A percentile compares a stretch with the other conserved stretches of the same genome.
Evolutionary conservation across 2,888 invertebrate species (phyloP).

Genomic region (Idaea dimidiata): DNA sequence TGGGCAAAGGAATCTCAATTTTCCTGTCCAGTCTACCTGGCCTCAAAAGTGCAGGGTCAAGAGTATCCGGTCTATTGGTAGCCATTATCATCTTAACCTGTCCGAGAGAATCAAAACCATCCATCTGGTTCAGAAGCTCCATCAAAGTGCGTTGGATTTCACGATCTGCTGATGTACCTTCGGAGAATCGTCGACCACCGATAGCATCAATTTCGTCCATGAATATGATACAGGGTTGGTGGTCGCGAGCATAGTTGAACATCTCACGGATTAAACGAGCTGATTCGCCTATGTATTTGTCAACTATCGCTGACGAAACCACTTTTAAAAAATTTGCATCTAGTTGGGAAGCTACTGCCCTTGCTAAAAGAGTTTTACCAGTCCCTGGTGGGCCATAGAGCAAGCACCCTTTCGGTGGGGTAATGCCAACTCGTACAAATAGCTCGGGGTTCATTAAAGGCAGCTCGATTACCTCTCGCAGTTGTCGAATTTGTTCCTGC

Average conservation of each 20-base stretch:
- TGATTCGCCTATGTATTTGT: constrained; percentile 99
- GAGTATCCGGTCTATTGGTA: constrained; percentile 98
- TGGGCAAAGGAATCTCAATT: constrained; percentile 99
- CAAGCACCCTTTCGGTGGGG: constrained; percentile 99
- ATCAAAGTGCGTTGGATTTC: constrained; percentile 99
- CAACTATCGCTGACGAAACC: constrained; percentile 99
- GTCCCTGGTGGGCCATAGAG: constrained; percentile 98
- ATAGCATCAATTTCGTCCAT: constrained; percentile 99
- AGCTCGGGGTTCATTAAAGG: constrained; percentile 98
- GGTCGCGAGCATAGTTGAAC: constrained; percentile 99
- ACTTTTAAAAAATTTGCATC: constrained; percentile 99
- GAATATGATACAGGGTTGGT: constrained; percentile 99
- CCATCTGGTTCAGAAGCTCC: constrained; percentile 99
- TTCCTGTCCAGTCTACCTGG: constrained; percentile 98
- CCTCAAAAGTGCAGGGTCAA: constrained; percentile 97
- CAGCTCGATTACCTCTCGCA: constrained; percentile 98
- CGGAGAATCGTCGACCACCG: constrained; percentile 97
- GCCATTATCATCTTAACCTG: constrained; percentile 99
- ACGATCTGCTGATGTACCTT: constrained; percentile 99
- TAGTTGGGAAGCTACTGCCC: constrained; percentile 99
- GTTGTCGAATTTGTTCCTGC: constrained; percentile 97
- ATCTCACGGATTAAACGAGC: constrained; percentile 99
- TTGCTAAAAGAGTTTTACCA: constrained; percentile 97
- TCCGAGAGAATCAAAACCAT: constrained; percentile 99
- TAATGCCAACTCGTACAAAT: constrained; percentile 98